Evolutionary conservation across 2,888 invertebrate species (phyloP).

Genomic region (Machimus rusticus): DNA sequence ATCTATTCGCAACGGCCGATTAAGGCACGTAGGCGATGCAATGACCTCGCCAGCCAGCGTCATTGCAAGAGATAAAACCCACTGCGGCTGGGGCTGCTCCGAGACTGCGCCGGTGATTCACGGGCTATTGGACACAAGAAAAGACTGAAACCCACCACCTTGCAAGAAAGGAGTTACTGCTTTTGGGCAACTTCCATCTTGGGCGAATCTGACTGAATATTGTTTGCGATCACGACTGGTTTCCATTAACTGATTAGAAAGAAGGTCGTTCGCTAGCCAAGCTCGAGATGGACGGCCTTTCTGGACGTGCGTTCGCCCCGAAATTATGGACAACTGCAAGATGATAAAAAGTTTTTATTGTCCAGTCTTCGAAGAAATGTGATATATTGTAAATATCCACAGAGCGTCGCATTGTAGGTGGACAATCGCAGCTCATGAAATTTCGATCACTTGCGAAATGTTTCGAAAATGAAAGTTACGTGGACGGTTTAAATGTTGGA

Average conservation of each 20-base stretch:
- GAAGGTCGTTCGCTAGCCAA: slow-evolving; percentile 28
- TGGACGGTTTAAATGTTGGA: neutral
- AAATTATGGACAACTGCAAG: neutral
- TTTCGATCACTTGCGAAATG: slow-evolving; percentile 2
- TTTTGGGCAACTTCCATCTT: slow-evolving; percentile 20
- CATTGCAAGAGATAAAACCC: slow-evolving; percentile 14
- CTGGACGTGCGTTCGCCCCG: neutral
- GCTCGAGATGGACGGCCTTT: neutral
- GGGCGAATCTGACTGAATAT: slow-evolving; percentile 1
- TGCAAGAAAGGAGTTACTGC: slow-evolving; percentile 13
- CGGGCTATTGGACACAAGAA: slow-evolving; percentile 22
- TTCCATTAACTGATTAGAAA: slow-evolving; percentile 16
- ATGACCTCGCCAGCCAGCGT: slow-evolving; percentile 9
- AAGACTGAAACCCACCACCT: slow-evolving; percentile 4
- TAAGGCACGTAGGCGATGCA: slow-evolving; percentile 22
- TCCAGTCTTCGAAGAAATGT: neutral
- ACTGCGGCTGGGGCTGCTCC: neutral
- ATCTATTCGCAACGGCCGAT: neutral
- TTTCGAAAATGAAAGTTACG: slow-evolving; percentile 22
- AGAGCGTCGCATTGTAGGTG: neutral
- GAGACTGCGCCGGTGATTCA: slow-evolving; percentile 11
- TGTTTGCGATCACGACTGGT: slow-evolving; percentile 24
- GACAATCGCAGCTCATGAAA: neutral
- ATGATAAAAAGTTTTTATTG: neutral
- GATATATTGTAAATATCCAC: neutral